These are phyloP conservation scores for Himalopsyche tibetana DNA, from an alignment of 2,888 invertebrate species.

Conservation along the genomic window DNA sequence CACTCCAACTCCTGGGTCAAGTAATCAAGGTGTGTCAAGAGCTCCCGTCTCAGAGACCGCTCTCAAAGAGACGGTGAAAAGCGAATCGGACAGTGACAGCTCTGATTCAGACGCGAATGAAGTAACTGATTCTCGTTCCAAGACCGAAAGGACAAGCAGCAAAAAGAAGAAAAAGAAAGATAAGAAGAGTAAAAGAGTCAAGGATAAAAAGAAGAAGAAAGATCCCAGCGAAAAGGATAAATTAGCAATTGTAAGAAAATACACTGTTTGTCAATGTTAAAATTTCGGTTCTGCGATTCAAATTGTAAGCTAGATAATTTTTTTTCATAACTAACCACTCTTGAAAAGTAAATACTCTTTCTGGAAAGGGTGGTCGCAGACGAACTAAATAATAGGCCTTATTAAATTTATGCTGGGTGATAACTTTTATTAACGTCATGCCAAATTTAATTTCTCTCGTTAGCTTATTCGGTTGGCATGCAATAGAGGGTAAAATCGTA, in stretches of 20 bases:
- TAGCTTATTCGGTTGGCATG: no score
- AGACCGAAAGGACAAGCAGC: slow-evolving; percentile 72
- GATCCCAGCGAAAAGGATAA: slow-evolving; percentile 76
- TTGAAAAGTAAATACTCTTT: no score
- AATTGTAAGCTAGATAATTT: background rate
- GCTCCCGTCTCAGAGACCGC: background rate
- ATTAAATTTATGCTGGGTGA: background rate
- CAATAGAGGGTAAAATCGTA: no score
- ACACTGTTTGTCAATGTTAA: background rate
- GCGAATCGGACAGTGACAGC: slow-evolving; percentile 68
- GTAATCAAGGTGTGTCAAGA: slow-evolving; percentile 41
- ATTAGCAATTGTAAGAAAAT: slow-evolving; percentile 74
- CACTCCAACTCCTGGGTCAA: slow-evolving; percentile 54
- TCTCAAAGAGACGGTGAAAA: slow-evolving; percentile 46
- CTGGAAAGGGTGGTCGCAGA: no score
- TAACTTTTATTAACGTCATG: background rate
- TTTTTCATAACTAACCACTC: no score
- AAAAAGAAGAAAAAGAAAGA: slow-evolving; percentile 75
- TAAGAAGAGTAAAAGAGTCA: slow-evolving; percentile 76
- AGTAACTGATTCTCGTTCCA: slow-evolving; percentile 63
- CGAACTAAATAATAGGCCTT: background rate
- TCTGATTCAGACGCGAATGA: slow-evolving; percentile 50
- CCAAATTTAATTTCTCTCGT: background rate
- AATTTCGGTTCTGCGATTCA: background rate
- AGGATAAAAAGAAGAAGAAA: slow-evolving; percentile 72